Base-by-base conservation (phyloP, 35 echinoderm and acorn worm genomes). In the Diadema setosum region DNA sequence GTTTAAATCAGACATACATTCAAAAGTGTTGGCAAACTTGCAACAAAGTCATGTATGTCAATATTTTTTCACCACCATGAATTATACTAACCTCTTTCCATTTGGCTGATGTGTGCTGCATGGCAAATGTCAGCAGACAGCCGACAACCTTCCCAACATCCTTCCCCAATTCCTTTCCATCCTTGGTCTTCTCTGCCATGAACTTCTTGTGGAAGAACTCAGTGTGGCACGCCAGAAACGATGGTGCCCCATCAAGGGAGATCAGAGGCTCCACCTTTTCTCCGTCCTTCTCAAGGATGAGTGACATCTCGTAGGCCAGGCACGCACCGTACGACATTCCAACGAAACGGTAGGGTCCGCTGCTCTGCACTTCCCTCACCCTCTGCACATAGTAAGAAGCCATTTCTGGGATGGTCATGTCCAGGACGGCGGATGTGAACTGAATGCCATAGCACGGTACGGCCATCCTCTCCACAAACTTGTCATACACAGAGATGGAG, bases 251-350 rank as follows among this genome's bases (percentile, higher is more conserved):
- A 83, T 97, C 94, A n/a, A 97, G 58, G 0, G 92, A 73, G 17
- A 91, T 78, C 24, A 95, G 49, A 57, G 88, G 84, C 31, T 26
- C 15, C 3, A 78, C 90, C 11, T 78, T 34, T 42, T 52, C 14
- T n/a, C 35, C 45, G 12, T 41, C 24, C 21, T 42, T 64, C 30
- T 64, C 23, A 8, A 93, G 52, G 17, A 87, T 86, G 17, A 90
- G 16, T 4, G 81, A 82, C 81, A 93, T 93, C 36, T 97, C 94
- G 35, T 80, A 58, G n/a, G 94, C 94, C 15, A 97, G 23, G 32
- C 86, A 89, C 30, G 90, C 81, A 46, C 94, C 90, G 36, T 81
- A 97, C 0, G 94, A 97, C 69, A 93, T 89, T 21, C 94, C 94
- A 42, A 89, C 75, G 42, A 97, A 44, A 4, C 73, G 81, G 42